Evolutionary conservation across 2,797 vertebrate species (phyloP), one percentile per base, ranked within the genome.

Genomic region (Holocentrus rufus): DNA sequence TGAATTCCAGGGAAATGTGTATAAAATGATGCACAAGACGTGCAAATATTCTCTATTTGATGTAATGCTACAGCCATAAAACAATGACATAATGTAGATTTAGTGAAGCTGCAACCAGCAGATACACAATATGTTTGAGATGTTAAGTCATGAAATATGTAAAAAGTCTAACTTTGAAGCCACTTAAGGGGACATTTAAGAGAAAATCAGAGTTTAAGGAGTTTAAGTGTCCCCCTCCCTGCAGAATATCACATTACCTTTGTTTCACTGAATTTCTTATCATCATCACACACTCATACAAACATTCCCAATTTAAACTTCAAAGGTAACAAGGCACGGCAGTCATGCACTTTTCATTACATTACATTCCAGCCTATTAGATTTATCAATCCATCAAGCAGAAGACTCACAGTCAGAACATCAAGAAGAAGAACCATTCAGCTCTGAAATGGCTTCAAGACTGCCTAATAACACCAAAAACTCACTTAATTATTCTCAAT

Each of bases 261-360:
- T 55, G 66, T 61, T 69, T 58, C 47, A 69, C 59, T 50, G 61
- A 49, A 74, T 69, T 60, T 60, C 53, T 56, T 56, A 17, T 56
- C 10, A 56, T 81, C 69, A 46, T 67, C 56, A 53, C 73, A 77
- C 76, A 77, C 73, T 79, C 22, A 20, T 68, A 65, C 61, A 62
- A 30, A 58, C 50, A 71, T 76, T 71, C 67, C 73, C 42, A 7
- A 20, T 62, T 68, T 59, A 17, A 57, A 58, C 67, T 59, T 81
- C 65, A 87, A 77, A 77, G 44, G 25, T 7, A n/a, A 8, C 55
- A 5, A 22, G 58, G 39, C 15, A 23, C 27, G 58, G 5, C 31
- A 15, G 77, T 87, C 85, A 87, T 64, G 81, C 77, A 34, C 74
- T 72, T 74, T 47, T 59, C 65, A 79, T 87, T 86, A 76, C 3